Conservation (phyloP, 2,797 vertebrate species). For the Hypotaenidia philippensis region DNA sequence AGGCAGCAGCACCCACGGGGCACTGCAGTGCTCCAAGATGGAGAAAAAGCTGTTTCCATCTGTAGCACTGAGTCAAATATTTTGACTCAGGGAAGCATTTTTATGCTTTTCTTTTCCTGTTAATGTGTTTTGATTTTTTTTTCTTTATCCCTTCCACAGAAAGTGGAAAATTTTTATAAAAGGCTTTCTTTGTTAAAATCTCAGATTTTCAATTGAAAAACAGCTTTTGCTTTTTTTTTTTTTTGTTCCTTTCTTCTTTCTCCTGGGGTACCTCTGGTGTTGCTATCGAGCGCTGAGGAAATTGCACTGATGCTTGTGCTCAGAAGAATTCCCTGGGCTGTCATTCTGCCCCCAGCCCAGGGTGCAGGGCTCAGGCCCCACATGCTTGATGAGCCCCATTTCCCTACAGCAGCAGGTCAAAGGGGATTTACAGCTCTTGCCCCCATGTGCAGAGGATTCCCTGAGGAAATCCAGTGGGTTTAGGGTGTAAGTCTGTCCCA, state of each 20-base stretch:
- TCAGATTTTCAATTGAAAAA: background rate
- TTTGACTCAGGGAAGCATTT: background rate
- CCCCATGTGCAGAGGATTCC: background rate
- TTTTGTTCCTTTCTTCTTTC: background rate
- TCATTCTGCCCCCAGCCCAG: accelerated
- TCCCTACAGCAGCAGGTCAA: background rate
- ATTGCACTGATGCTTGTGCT: background rate
- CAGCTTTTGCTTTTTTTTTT: background rate
- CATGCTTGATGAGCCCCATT: background rate
- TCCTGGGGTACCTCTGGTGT: background rate
- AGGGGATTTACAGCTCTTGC: background rate
- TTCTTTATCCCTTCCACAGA: background rate
- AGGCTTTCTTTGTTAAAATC: background rate
- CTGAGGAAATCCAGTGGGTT: background rate
- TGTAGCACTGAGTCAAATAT: background rate
- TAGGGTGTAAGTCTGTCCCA: background rate
- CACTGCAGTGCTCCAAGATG: background rate
- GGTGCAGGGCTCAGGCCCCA: accelerated
- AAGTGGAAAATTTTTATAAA: background rate
- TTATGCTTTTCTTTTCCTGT: background rate
- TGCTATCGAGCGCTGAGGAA: background rate
- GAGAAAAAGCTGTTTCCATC: background rate
- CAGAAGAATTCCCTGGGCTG: background rate
- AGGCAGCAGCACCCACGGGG: background rate
- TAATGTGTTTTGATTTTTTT: background rate